These are phyloP conservation scores for Cylindroiulus punctatus DNA, from an alignment of 2,888 invertebrate species.

Conservation along the genomic window DNA sequence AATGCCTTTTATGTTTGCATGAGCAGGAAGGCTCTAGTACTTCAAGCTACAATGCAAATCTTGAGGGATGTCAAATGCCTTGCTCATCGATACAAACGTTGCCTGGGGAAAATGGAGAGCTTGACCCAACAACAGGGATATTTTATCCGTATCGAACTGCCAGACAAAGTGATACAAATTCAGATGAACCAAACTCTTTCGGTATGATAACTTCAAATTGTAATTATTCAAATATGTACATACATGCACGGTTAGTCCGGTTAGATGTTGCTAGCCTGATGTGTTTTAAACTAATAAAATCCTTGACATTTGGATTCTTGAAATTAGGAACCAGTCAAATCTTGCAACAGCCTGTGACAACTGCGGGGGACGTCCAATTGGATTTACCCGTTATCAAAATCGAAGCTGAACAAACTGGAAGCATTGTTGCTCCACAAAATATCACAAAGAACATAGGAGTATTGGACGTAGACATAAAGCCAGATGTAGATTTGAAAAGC, in stretches of 20 bases:
- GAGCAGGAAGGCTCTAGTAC: background rate
- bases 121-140: constrained; percentile 59
- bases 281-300: background rate
- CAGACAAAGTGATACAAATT: background rate
- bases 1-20: background rate
- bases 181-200: background rate
- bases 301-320: background rate
- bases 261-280: background rate
- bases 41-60: background rate
- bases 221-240: too few relatives aligned
- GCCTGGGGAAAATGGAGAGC: constrained; percentile 52
- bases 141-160: constrained; percentile 55
- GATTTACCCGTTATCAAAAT: background rate
- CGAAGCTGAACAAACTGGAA: background rate
- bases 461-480: background rate
- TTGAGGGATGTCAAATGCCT: background rate
- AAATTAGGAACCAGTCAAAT: background rate
- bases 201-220: background rate
- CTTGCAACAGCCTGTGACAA: background rate
- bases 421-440: background rate
- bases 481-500: background rate
- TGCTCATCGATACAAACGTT: background rate
- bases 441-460: background rate
- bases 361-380: background rate
- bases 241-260: too few relatives aligned